phyloP scores from a whole-genome alignment of 2,888 invertebrate genomes.

The Agriopis leucophaearia region DNA sequence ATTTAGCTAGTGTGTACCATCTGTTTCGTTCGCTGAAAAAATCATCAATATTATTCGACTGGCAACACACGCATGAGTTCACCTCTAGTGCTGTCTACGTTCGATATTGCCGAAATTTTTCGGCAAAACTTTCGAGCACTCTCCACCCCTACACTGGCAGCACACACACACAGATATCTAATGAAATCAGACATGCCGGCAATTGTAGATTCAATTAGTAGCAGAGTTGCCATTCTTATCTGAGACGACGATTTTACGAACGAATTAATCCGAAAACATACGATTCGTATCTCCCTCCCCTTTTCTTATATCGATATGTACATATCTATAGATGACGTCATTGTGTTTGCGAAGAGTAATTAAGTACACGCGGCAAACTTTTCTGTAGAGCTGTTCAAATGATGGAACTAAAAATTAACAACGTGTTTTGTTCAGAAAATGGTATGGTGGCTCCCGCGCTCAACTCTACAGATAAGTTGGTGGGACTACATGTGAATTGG shows the following conservation, averaged over 20 bases:
- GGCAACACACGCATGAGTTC: constrained; percentile 40
- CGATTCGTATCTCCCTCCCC: constrained; percentile 82
- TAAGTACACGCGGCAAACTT: constrained; percentile 61
- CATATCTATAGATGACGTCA: constrained; percentile 68
- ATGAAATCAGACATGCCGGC: constrained; percentile 84
- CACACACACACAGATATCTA: constrained; percentile 68
- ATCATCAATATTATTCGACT: constrained; percentile 19
- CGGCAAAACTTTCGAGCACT: constrained; percentile 56
- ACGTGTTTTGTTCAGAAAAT: neutral
- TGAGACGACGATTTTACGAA: constrained; percentile 85
- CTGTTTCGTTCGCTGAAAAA: constrained; percentile 12
- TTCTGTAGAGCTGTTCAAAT: neutral
- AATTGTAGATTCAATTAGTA: constrained; percentile 86
- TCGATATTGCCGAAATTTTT: constrained; percentile 58
- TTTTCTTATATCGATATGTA: constrained; percentile 54
- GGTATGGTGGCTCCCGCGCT: neutral
- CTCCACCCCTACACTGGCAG: constrained; percentile 52
- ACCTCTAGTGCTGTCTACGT: constrained; percentile 44
- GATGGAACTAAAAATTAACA: neutral
- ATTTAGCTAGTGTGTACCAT: neutral
- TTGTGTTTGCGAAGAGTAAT: constrained; percentile 82
- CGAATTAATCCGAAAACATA: constrained; percentile 87
- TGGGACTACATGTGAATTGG: constrained; percentile 63
- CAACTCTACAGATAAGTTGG: neutral
- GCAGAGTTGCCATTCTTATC: constrained; percentile 85